Evolutionary conservation across 2,797 vertebrate species (phyloP).

Genomic region (Gymnothorax reevesii): DNA sequence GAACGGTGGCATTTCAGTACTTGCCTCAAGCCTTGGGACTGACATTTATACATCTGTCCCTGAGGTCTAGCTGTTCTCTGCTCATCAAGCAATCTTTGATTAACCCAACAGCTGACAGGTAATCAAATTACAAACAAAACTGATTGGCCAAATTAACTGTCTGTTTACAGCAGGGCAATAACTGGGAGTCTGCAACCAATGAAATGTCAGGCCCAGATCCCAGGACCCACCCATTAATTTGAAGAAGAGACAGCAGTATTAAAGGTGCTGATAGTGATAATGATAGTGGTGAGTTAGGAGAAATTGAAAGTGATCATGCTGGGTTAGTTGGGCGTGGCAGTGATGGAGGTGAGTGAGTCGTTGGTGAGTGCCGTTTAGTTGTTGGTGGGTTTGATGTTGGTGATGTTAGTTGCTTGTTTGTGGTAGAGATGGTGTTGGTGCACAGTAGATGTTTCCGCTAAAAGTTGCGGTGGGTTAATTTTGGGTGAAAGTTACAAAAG

Average conservation of each 20-base stretch:
- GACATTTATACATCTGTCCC: not conserved
- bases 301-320: not conserved
- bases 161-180: not conserved
- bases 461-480: too few species aligned
- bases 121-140: slow-evolving; percentile 42
- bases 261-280: not conserved
- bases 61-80: not conserved
- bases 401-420: too few species aligned
- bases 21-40: not conserved
- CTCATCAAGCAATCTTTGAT: not conserved
- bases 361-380: too few species aligned
- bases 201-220: slow-evolving; percentile 38
- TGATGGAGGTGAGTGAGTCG: too few species aligned
- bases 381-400: too few species aligned
- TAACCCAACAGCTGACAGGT: slow-evolving; percentile 29
- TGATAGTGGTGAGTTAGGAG: not conserved
- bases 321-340: not conserved
- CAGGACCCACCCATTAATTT: not conserved
- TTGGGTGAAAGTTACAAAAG: not conserved
- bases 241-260: not conserved
- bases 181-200: slow-evolving; percentile 20
- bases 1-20: not conserved
- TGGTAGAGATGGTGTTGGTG: too few species aligned
- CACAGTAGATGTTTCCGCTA: too few species aligned
- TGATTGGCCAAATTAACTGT: slow-evolving; percentile 36